Evolutionary conservation across 2,888 invertebrate genomes (phyloP).

Genomic region (Gisinianus flammeolus): DNA sequence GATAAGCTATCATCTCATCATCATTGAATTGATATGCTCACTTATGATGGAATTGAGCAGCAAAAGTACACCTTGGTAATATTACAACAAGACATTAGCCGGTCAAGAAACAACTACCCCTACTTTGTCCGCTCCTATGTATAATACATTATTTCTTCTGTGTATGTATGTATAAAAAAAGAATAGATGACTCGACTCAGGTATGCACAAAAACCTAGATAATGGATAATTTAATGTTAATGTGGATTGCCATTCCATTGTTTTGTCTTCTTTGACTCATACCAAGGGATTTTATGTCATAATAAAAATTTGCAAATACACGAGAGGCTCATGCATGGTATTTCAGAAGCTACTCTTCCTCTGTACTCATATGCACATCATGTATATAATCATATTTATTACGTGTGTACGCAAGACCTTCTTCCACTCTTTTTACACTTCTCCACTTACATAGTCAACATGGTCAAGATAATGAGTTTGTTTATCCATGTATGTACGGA

Average conservation of each 20-base stretch:
- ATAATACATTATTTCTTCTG: not conserved
- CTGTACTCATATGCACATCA: too few relatives aligned
- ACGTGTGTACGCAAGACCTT: too few relatives aligned
- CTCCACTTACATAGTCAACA: not conserved
- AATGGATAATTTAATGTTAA: constrained; percentile 36
- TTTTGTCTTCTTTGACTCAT: constrained; percentile 21
- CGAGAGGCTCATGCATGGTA: not conserved
- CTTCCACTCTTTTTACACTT: not conserved
- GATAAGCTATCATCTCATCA: not conserved
- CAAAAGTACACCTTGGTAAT: constrained; percentile 1
- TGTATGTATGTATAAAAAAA: not conserved
- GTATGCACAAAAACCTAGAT: constrained; percentile 26
- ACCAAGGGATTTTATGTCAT: constrained; percentile 28
- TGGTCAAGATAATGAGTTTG: constrained; percentile 20
- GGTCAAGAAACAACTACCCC: not conserved
- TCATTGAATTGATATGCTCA: not conserved
- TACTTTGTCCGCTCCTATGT: not conserved
- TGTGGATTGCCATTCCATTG: constrained; percentile 29
- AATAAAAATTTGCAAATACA: constrained; percentile 38
- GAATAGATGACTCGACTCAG: constrained; percentile 5
- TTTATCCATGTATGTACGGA: too few relatives aligned
- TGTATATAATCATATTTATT: too few relatives aligned
- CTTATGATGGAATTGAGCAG: not conserved
- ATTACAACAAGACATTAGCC: constrained; percentile 16
- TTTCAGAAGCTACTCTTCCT: too few relatives aligned